Conservation (phyloP, 2,888 invertebrate species). For the Parnassius glacialis region DNA sequence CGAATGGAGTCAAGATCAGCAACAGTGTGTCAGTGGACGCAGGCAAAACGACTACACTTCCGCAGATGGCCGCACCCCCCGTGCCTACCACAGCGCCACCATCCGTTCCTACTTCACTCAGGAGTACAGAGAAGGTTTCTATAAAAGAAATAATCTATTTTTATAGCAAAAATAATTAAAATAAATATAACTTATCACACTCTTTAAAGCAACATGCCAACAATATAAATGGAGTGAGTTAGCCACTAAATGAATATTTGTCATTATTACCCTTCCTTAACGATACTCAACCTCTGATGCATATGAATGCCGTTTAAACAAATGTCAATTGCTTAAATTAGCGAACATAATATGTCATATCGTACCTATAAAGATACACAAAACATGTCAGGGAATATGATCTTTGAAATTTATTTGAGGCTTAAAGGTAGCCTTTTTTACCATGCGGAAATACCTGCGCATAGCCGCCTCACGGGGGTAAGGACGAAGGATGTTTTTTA, state of each 20-base stretch:
- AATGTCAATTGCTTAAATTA: constrained; percentile 28
- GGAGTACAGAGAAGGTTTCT: constrained; percentile 72
- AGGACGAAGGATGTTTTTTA: too few relatives aligned
- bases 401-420: too few relatives aligned
- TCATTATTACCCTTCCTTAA: constrained; percentile 27
- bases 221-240: constrained; percentile 1
- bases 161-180: too few relatives aligned
- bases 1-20: constrained; percentile 74
- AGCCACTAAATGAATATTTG: constrained; percentile 20
- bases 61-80: constrained; percentile 73
- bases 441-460: too few relatives aligned
- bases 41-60: constrained; percentile 56
- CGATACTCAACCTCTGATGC: constrained; percentile 21
- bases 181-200: too few relatives aligned
- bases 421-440: too few relatives aligned
- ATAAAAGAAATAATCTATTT: not conserved
- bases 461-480: too few relatives aligned
- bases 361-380: not conserved
- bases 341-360: not conserved
- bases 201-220: too few relatives aligned
- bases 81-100: constrained; percentile 61
- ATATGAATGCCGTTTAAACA: constrained; percentile 25
- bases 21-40: constrained; percentile 67
- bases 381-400: not conserved
- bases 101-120: constrained; percentile 52